Base-by-base conservation (phyloP, 2,797 vertebrate species). In the Hoplostethus atlanticus region DNA sequence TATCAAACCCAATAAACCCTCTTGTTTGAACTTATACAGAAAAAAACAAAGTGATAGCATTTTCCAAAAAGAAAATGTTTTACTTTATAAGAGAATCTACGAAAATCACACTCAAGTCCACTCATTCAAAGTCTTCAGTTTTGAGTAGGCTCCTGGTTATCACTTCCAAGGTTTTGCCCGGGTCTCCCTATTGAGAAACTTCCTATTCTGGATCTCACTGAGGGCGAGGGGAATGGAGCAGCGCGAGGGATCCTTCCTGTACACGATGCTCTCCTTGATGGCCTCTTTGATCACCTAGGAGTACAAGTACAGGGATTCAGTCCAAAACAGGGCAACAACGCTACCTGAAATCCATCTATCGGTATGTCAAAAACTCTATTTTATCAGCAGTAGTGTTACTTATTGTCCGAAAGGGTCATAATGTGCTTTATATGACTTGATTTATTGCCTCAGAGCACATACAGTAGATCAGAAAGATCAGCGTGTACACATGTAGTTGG, bases 221-320 rank as follows among this genome's bases (percentile, higher is more conserved):
- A 99, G 96, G 6, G 96, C 96, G 74, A 99, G 96, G 0, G 96
- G 95, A 57, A 91, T 89, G 0, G 95, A 94, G 75, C 87, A 93
- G 68, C 94, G 90, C 0, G 95, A 95, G 0, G 97, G 96, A 36
- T 94, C 95, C 77, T 95, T 97, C 80, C 95, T 90, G 71, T 96
- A 94, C 51, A 95, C 87, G 6, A 99, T 96, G 90, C 97, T 96
- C 1, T 99, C 97, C 62, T 95, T 85, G 64, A 99, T 96, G 25
- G 97, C 96, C 10, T 97, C 92, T 88, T 97, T 98, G 68, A 99
- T 98, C 79, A 96, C 94, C 98, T 99, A 76, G 3, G 88, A 64
- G 46, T 21, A 58, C 2, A 79, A 70, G 34, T 4, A 65, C 7
- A 71, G 2, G 2, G 28, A 34, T 31, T 15, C 2, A 58, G 68